Percentiles rank a stretch among this genome's conserved stretches.
Conservation (phyloP, 2,797 vertebrate genomes). For the Myotis daubentonii region DNA sequence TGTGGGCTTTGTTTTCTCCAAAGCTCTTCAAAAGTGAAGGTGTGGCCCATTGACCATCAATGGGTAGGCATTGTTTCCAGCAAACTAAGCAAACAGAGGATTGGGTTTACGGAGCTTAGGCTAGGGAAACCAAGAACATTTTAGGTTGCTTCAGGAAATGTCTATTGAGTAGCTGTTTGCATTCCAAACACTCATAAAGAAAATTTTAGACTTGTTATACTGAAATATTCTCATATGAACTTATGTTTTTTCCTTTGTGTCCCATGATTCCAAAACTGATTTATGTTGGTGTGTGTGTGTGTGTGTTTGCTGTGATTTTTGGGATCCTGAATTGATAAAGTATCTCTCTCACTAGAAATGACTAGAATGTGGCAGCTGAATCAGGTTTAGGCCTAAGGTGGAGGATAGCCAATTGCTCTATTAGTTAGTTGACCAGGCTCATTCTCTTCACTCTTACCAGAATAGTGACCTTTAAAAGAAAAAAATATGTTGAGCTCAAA, state of each 20-base stretch:
- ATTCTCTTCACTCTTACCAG: background rate
- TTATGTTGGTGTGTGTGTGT: background rate
- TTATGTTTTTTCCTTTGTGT: background rate
- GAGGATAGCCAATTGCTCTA: background rate
- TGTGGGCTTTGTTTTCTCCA: constrained; percentile 30
- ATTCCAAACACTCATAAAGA: background rate
- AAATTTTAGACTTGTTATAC: constrained; percentile 5
- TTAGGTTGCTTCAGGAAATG: background rate
- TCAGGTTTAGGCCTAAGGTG: background rate
- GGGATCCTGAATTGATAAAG: background rate
- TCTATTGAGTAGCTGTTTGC: background rate
- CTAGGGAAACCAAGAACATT: constrained; percentile 15
- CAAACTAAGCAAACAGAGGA: background rate
- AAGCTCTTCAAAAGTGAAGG: constrained; percentile 50
- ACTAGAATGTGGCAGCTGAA: background rate
- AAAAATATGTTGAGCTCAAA: background rate
- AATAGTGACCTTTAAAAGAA: background rate
- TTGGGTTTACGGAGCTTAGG: background rate
- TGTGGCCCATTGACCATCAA: background rate
- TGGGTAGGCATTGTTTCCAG: background rate
- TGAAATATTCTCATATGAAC: constrained; percentile 28
- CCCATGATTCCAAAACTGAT: background rate
- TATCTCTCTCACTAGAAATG: background rate
- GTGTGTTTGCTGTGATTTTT: background rate
- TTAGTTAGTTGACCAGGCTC: constrained; percentile 3